Base-by-base conservation (phyloP, 2,888 invertebrate genomes). In the Euspilapteryx auroguttella region DNA sequence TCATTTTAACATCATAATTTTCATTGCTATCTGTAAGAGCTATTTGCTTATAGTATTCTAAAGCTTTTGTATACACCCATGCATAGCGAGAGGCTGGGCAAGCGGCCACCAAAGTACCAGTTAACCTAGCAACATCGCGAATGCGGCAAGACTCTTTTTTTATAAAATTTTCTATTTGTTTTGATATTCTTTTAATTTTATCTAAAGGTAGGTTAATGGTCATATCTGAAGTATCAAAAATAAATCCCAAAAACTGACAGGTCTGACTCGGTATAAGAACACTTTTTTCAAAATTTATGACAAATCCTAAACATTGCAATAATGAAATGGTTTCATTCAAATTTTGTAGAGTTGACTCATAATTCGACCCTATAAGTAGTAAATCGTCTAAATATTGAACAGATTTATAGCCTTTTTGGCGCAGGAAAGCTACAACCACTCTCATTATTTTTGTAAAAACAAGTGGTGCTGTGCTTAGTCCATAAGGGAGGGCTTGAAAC, bases 221-320 rank as follows among this genome's bases (percentile, higher is more conserved):
- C 15, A 26, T 15, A 2, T 11, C 6, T 9, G n/a, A 4, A n/a
- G 25, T n/a, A 26, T 27, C 12, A 10, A 27, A 12, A 12, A 20
- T 7, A 20, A 27, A 27, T 8, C 27, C 27, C 21, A 20, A 9
- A 17, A 20, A 27, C 27, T 27, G 12, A 27, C 27, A 27, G 9
- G 12, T 7, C 3, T 25, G 7, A 8, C 25, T 14, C 3, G 25
- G 25, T n/a, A 14, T 12, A 14, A 3, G 14, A n/a, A n/a, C n/a
- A 8, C 11, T 14, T 9, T 25, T 25, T n/a, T 14, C 8, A 25
- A 7, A 14, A 25, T 25, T 25, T 4, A 27, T 20, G 2, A 27
- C 11, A 3, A 17, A 27, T 10, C 27, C 27, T 4, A 27, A 21
- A 8, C 12, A 8, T 27, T 14, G n/a, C n/a, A n/a, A n/a, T n/a